Conservation (phyloP, 1,140 invertebrate species). For the Heliothis virescens region DNA sequence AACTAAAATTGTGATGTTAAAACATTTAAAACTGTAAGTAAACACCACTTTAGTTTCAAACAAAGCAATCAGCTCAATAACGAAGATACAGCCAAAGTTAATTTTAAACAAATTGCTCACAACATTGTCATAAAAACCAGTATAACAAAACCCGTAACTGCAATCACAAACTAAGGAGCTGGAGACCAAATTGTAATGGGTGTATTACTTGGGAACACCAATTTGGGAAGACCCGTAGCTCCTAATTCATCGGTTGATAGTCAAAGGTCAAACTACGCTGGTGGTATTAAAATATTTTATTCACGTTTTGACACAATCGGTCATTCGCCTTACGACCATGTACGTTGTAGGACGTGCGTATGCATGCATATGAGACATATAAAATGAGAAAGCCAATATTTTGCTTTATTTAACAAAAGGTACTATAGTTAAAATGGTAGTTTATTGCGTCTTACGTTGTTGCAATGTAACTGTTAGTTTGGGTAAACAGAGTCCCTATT, state of each 20-base stretch:
- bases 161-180: slow-evolving; percentile 15
- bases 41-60: slow-evolving; percentile 24
- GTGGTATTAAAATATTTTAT: slow-evolving; percentile 56
- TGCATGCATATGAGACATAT: slow-evolving; percentile 58
- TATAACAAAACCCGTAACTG: neutral
- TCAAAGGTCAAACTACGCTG: slow-evolving; percentile 30
- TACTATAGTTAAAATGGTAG: slow-evolving; percentile 36
- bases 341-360: slow-evolving; percentile 58
- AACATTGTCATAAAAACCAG: slow-evolving; percentile 51
- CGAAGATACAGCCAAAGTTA: slow-evolving; percentile 47
- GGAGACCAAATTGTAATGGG: slow-evolving; percentile 30
- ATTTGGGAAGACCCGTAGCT: slow-evolving; percentile 20
- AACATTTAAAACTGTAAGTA: slow-evolving; percentile 1
- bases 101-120: slow-evolving; percentile 55
- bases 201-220: slow-evolving; percentile 24
- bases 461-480: slow-evolving; percentile 29
- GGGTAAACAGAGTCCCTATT: slow-evolving; percentile 16
- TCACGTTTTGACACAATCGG: slow-evolving; percentile 63
- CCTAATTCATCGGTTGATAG: neutral
- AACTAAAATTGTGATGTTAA: too few species aligned
- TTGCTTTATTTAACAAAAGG: slow-evolving; percentile 46
- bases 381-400: slow-evolving; percentile 53
- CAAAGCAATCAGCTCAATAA: slow-evolving; percentile 49
- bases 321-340: slow-evolving; percentile 58
- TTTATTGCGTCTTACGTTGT: slow-evolving; percentile 39